phyloP scores from a whole-genome alignment of 2,113 vertebrate genomes.

The Cyanistes caeruleus region DNA sequence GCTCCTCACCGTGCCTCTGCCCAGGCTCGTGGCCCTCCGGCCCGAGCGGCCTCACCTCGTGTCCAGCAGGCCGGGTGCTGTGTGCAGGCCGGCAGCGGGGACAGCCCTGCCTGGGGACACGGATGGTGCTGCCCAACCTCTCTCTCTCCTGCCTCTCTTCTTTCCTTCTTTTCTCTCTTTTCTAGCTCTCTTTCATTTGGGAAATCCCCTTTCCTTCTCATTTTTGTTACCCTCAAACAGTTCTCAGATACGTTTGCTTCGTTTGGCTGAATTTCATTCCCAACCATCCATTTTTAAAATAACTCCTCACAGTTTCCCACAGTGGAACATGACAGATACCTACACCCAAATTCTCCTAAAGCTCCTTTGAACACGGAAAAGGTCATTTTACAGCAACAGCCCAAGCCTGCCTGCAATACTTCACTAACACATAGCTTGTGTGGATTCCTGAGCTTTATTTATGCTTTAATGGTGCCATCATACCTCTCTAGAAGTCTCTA shows the following conservation, averaged over 20 bases:
- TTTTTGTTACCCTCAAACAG: background rate
- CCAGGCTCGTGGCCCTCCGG: background rate
- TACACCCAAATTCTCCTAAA: background rate
- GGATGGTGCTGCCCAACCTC: background rate
- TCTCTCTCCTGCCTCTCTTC: background rate
- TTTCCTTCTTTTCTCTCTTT: background rate
- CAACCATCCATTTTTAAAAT: background rate
- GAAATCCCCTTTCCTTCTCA: background rate
- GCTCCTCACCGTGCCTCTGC: background rate
- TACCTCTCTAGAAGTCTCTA: background rate
- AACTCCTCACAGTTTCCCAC: no score
- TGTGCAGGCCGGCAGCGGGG: background rate
- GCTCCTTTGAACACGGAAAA: background rate
- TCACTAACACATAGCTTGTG: no score
- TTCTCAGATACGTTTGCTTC: background rate
- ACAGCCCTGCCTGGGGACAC: accelerated
- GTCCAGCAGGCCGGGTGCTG: background rate
- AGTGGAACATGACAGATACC: accelerated
- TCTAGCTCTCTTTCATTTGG: background rate
- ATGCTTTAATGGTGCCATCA: background rate
- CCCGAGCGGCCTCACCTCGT: background rate
- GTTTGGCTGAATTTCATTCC: no score
- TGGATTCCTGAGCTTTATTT: background rate
- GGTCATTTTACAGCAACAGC: background rate
- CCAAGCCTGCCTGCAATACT: background rate